Evolutionary conservation across 2,888 invertebrate species (phyloP).

Genomic region (Leptarthrus brevirostris): DNA sequence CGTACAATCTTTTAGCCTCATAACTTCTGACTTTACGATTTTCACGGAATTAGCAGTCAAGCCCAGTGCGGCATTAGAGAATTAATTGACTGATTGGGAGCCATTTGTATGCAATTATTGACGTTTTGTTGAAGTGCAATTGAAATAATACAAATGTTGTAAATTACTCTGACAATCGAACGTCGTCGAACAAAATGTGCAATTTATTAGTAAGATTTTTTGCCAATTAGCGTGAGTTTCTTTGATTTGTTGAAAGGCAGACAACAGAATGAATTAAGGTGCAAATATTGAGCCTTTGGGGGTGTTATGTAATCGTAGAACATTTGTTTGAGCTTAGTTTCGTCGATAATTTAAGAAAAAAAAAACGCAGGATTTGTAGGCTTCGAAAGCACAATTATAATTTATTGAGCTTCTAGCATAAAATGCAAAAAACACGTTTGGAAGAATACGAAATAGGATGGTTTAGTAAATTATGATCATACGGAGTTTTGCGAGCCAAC

Average conservation of each 20-base stretch:
- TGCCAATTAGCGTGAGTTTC: constrained; percentile 19
- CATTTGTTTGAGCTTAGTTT: too few relatives aligned
- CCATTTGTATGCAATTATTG: constrained; percentile 34
- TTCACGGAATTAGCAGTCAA: constrained; percentile 4
- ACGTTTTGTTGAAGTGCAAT: not conserved
- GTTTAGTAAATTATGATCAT: too few relatives aligned
- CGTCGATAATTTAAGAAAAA: too few relatives aligned
- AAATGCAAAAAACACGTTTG: too few relatives aligned
- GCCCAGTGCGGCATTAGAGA: not conserved
- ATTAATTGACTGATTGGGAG: constrained; percentile 31
- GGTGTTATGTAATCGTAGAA: too few relatives aligned
- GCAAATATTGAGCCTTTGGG: not conserved
- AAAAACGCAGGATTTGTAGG: too few relatives aligned
- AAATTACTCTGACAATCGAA: constrained; percentile 24
- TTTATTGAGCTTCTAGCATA: too few relatives aligned
- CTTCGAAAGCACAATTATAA: too few relatives aligned
- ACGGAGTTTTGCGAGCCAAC: too few relatives aligned
- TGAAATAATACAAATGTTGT: not conserved
- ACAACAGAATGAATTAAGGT: not conserved
- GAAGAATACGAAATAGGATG: too few relatives aligned
- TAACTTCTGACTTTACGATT: not conserved
- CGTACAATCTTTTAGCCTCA: constrained; percentile 1
- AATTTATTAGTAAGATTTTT: not conserved
- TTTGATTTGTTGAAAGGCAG: not conserved
- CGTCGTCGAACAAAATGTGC: not conserved